Conservation (phyloP, 2,888 invertebrate species). For the Parnassius orleans region DNA sequence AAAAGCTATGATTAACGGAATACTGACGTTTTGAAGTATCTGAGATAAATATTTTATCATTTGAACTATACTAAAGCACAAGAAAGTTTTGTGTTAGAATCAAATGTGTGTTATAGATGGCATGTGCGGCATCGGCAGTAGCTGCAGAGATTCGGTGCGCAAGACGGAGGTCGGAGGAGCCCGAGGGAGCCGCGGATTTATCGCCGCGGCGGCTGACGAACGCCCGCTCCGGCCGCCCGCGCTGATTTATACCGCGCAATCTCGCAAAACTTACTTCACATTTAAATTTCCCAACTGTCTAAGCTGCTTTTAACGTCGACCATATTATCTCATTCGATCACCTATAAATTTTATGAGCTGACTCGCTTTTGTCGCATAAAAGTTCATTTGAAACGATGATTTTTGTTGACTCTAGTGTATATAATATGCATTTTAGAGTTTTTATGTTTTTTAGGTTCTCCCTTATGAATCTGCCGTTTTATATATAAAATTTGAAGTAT, state of each 20-base stretch:
- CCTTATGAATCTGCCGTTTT: too few relatives aligned
- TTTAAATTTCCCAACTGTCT: slow-evolving; percentile 81
- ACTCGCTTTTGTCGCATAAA: slow-evolving; percentile 74
- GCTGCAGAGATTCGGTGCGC: slow-evolving; percentile 41
- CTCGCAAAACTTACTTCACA: slow-evolving; percentile 82
- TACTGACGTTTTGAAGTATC: neutral
- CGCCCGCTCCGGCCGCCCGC: slow-evolving; percentile 49
- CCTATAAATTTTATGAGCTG: slow-evolving; percentile 80
- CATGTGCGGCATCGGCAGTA: slow-evolving; percentile 56
- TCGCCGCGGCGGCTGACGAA: slow-evolving; percentile 57
- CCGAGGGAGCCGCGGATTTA: slow-evolving; percentile 77
- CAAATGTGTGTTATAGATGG: slow-evolving; percentile 29
- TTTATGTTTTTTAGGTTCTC: too few relatives aligned
- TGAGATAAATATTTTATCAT: neutral
- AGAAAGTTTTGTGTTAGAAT: slow-evolving; percentile 21
- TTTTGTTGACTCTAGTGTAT: slow-evolving; percentile 42
- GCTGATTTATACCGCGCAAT: slow-evolving; percentile 80
- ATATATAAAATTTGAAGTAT: too few relatives aligned
- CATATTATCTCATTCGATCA: slow-evolving; percentile 81
- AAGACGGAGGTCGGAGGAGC: slow-evolving; percentile 54
- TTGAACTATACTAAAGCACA: slow-evolving; percentile 15
- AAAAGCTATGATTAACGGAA: too few relatives aligned
- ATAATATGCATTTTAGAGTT: too few relatives aligned
- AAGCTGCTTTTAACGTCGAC: slow-evolving; percentile 80
- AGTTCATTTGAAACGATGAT: slow-evolving; percentile 72